Evolutionary conservation across 2,888 invertebrate species (phyloP).

Genomic region (Aleiodes alternator): DNA sequence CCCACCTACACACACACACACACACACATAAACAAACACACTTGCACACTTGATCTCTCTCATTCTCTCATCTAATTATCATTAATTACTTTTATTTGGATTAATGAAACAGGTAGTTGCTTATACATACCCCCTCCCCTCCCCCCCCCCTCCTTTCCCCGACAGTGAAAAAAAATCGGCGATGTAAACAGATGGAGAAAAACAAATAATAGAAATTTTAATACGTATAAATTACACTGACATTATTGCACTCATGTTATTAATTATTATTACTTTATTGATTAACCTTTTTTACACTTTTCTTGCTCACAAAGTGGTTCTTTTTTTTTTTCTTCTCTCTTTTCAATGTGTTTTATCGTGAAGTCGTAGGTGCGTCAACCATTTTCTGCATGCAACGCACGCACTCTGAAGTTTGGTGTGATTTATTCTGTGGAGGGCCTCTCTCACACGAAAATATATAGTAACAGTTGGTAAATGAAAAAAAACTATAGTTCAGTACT

Average conservation of each 20-base stretch:
- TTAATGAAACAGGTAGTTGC: slow-evolving; percentile 17
- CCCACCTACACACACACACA: slow-evolving; percentile 42
- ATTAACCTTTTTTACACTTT: slow-evolving; percentile 31
- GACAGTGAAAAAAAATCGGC: not conserved
- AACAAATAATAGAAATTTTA: not conserved
- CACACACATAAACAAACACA: slow-evolving; percentile 45
- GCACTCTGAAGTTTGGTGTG: slow-evolving; percentile 33
- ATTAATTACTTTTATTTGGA: slow-evolving; percentile 13
- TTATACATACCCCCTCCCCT: slow-evolving; percentile 15
- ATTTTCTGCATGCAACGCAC: slow-evolving; percentile 62
- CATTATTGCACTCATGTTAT: slow-evolving; percentile 27
- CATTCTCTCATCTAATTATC: slow-evolving; percentile 19
- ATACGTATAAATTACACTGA: slow-evolving; percentile 43
- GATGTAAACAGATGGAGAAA: not conserved
- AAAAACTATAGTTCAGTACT: not conserved
- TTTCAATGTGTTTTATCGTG: not conserved
- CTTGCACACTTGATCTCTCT: slow-evolving; percentile 43
- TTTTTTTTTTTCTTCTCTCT: not conserved
- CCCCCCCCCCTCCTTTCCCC: not conserved
- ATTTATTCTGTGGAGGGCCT: slow-evolving; percentile 6
- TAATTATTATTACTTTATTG: too few species aligned
- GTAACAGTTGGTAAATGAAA: not conserved
- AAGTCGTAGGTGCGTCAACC: slow-evolving; percentile 66
- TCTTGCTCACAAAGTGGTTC: slow-evolving; percentile 37
- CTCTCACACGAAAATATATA: not conserved